phyloP scores from a whole-genome alignment of 2,797 vertebrate genomes.

The Rhinogobio ventralis region DNA sequence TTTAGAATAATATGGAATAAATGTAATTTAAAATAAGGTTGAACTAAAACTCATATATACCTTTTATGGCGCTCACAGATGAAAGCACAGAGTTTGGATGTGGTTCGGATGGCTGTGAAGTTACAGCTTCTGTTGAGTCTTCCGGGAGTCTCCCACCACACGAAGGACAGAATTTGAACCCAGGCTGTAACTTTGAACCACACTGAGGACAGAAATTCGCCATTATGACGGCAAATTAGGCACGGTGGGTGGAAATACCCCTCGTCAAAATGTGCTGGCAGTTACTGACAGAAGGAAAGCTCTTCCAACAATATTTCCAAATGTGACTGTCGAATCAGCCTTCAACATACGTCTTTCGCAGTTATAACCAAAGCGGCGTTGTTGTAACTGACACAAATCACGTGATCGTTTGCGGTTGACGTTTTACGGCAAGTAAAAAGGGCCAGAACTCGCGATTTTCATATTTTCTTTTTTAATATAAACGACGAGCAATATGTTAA shows the following conservation, averaged over 20 bases:
- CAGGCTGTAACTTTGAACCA: conserved; percentile 78
- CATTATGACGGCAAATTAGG: conserved; percentile 73
- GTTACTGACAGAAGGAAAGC: background rate
- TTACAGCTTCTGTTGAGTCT: background rate
- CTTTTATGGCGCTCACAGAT: background rate
- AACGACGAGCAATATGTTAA: background rate
- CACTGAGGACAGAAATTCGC: conserved; percentile 88
- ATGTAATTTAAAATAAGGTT: background rate
- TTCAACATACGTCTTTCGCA: background rate
- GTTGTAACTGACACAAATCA: background rate
- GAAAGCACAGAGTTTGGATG: background rate
- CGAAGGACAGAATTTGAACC: conserved; percentile 87
- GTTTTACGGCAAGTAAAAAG: background rate
- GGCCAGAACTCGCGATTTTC: background rate
- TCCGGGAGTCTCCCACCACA: conserved; percentile 81
- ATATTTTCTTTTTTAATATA: background rate
- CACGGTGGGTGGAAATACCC: background rate
- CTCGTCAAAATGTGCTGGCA: background rate
- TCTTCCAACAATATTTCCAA: background rate
- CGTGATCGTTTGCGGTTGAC: background rate
- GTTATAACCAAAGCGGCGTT: too few species aligned
- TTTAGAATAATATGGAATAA: background rate
- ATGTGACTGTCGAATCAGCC: background rate
- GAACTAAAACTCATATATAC: background rate
- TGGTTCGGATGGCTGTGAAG: conserved; percentile 14